These are phyloP conservation scores for Brachylomia viminalis DNA, from an alignment of 2,888 invertebrate genomes.

Conservation along the genomic window DNA sequence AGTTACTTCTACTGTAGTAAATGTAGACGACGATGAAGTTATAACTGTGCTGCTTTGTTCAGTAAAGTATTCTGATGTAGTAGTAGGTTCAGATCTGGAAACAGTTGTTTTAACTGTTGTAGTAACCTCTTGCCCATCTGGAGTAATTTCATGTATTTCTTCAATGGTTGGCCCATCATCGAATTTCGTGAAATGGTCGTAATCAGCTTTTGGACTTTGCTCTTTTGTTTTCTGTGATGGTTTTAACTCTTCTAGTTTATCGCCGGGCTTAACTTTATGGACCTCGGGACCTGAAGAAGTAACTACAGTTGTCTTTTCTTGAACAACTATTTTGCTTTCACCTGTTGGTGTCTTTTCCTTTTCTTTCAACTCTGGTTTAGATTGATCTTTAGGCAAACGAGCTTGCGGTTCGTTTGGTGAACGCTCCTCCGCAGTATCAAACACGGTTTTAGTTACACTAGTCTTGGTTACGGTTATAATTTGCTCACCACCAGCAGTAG, in stretches of 20 bases:
- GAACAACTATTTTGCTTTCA: conserved; percentile 30
- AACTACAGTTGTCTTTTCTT: conserved; percentile 28
- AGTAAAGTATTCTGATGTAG: conserved; percentile 70
- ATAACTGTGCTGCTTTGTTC: conserved; percentile 80
- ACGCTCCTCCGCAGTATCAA: conserved; percentile 63
- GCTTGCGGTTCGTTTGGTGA: conserved; percentile 35
- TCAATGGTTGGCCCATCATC: conserved; percentile 59
- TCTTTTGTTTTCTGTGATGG: conserved; percentile 12
- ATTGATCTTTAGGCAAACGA: conserved; percentile 25
- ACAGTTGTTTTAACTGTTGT: conserved; percentile 74
- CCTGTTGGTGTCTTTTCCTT: conserved; percentile 7
- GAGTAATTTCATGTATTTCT: conserved; percentile 70
- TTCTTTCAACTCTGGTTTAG: conserved; percentile 16
- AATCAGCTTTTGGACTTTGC: conserved; percentile 17
- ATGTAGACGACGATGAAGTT: conserved; percentile 78
- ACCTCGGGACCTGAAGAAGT: conserved; percentile 27
- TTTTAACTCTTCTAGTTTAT: conserved; percentile 19
- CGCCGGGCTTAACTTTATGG: conserved; percentile 20
- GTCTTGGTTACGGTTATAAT: conserved; percentile 76
- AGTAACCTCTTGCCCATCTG: conserved; percentile 75
- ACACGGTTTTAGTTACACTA: conserved; percentile 75
- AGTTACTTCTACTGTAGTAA: conserved; percentile 81
- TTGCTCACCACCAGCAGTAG: conserved; percentile 73
- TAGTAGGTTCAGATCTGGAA: conserved; percentile 75
- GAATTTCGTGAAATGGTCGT: conserved; percentile 35